A percentile compares a stretch with the other conserved stretches of the same genome.
Conservation (phyloP, 2,113 vertebrate species). For the Nothobranchius furzeri region DNA sequence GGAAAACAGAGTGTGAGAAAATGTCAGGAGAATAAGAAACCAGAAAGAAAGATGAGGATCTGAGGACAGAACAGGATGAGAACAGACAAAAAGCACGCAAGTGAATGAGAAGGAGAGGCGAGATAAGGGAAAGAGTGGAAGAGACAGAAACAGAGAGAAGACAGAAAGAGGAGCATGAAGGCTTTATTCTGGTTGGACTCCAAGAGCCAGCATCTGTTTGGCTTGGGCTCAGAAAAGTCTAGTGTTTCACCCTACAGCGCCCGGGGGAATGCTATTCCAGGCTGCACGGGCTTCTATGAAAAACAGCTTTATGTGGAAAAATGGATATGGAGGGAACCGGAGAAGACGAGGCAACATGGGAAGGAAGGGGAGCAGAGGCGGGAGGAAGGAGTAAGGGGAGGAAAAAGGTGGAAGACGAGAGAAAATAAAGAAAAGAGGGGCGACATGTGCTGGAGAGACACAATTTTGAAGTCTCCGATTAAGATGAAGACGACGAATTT, state of each 20-base stretch:
- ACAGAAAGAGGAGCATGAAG: slow-evolving; percentile 69
- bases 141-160: slow-evolving; percentile 42
- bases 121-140: slow-evolving; percentile 27
- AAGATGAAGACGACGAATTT: slow-evolving; percentile 5
- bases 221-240: slow-evolving; percentile 83
- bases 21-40: slow-evolving; percentile 47
- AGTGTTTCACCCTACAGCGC: slow-evolving; percentile 81
- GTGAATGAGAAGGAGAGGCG: slow-evolving; percentile 43
- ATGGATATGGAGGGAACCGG: slow-evolving; percentile 70
- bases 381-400: slow-evolving; percentile 36
- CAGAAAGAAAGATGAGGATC: slow-evolving; percentile 50
- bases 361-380: slow-evolving; percentile 59
- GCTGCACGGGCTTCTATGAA: slow-evolving; percentile 82
- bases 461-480: slow-evolving; percentile 21
- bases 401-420: slow-evolving; percentile 22
- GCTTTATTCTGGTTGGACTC: slow-evolving; percentile 80
- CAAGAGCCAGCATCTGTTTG: slow-evolving; percentile 85
- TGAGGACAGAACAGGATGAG: slow-evolving; percentile 39
- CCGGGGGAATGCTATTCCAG: slow-evolving; percentile 83
- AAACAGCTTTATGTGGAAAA: slow-evolving; percentile 87
- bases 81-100: slow-evolving; percentile 52
- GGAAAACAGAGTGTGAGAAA: slow-evolving; percentile 53
- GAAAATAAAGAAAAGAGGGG: slow-evolving; percentile 14
- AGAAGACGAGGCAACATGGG: slow-evolving; percentile 69
- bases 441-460: slow-evolving; percentile 2